These are phyloP conservation scores for Lycophotia porphyrea DNA, from an alignment of 2,888 invertebrate species.

Conservation along the genomic window DNA sequence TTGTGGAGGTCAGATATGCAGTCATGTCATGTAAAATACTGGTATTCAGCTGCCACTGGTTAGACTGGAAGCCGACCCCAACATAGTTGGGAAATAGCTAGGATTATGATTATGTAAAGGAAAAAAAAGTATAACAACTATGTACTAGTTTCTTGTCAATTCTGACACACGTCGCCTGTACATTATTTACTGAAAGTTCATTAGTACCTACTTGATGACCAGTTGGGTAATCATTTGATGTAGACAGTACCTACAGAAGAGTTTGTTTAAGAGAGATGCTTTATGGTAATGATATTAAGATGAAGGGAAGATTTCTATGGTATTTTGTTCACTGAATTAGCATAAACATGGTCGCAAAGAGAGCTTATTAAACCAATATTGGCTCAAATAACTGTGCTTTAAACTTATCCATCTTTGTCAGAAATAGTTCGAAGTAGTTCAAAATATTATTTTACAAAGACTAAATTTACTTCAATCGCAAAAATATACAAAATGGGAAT, in stretches of 20 bases:
- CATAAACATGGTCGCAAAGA: neutral
- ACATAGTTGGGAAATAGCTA: neutral
- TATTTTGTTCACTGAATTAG: conserved; percentile 4
- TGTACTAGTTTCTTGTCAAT: neutral
- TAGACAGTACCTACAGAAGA: neutral
- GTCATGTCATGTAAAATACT: no score
- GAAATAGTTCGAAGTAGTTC: neutral
- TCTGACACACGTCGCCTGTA: neutral
- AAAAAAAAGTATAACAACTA: neutral
- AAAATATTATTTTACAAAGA: neutral
- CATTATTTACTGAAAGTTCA: conserved; percentile 43
- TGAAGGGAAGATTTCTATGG: conserved; percentile 19
- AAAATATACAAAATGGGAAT: neutral
- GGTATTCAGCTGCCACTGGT: neutral
- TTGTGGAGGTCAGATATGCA: no score
- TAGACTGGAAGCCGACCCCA: neutral
- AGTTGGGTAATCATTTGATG: conserved; percentile 37
- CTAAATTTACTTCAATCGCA: neutral
- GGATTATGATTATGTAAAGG: neutral
- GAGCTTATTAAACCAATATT: neutral
- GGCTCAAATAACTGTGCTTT: neutral
- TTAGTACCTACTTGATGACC: conserved; percentile 30
- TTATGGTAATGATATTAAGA: conserved; percentile 33
- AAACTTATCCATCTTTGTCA: neutral
- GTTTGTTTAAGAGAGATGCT: conserved; percentile 39